A percentile compares a stretch with the other conserved stretches of the same genome.
Conservation (phyloP, 2,797 vertebrate genomes). For the Limosa lapponica region DNA sequence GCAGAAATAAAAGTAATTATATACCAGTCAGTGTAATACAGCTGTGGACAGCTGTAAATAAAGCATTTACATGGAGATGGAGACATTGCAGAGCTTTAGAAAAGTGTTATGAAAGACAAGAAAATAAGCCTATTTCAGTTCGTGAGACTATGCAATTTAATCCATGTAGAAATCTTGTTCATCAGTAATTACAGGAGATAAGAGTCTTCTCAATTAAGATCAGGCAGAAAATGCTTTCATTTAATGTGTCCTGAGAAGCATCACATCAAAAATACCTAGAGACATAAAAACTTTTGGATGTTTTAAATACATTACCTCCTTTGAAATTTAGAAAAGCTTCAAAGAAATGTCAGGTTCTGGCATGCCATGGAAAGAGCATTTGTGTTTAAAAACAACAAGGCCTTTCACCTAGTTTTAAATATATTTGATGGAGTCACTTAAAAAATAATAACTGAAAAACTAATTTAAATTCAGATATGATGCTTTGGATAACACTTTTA, state of each 20-base stretch:
- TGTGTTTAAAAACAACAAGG: constrained; percentile 31
- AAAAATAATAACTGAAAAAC: constrained; percentile 20
- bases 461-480: background rate
- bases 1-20: constrained; percentile 21
- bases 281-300: background rate
- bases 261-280: constrained; percentile 52
- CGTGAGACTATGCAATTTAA: constrained; percentile 6
- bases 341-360: constrained; percentile 52
- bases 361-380: background rate
- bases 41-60: constrained; percentile 11
- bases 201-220: constrained; percentile 52
- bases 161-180: constrained; percentile 30
- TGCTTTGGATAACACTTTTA: background rate
- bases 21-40: background rate
- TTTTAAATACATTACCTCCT: constrained; percentile 28
- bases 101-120: background rate
- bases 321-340: constrained; percentile 60
- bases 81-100: background rate
- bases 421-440: constrained; percentile 29
- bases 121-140: constrained; percentile 1
- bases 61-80: background rate
- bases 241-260: constrained; percentile 43
- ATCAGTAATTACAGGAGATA: constrained; percentile 58
- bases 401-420: background rate
- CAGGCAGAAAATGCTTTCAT: constrained; percentile 30